These are phyloP conservation scores for Hypolimnas misippus DNA, from an alignment of 2,888 invertebrate genomes.

Conservation along the genomic window DNA sequence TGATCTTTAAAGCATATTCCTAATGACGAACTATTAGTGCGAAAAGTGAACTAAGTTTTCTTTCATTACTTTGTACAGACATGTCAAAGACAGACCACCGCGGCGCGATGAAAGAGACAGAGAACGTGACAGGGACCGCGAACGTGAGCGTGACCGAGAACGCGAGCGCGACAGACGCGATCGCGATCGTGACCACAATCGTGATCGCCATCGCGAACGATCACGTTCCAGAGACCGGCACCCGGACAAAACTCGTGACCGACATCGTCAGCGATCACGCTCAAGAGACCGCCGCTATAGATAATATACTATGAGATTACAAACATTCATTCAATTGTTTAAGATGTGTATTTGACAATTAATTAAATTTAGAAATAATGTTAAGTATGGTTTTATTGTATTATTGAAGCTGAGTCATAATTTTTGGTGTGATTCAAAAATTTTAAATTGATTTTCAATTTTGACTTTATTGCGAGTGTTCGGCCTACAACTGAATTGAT, in stretches of 20 bases:
- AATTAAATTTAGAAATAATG: slow-evolving; percentile 60
- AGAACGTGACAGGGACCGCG: slow-evolving; percentile 62
- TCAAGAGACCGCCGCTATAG: slow-evolving; percentile 73
- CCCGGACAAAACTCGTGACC: slow-evolving; percentile 58
- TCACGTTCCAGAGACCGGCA: slow-evolving; percentile 49
- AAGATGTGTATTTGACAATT: slow-evolving; percentile 55
- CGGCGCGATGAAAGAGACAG: slow-evolving; percentile 70
- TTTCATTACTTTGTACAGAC: slow-evolving; percentile 70
- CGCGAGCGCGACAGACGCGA: slow-evolving; percentile 48
- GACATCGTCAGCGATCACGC: slow-evolving; percentile 62
- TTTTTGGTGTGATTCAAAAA: not conserved
- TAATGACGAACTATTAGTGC: too few species aligned
- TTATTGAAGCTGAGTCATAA: not conserved
- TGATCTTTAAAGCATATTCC: too few species aligned
- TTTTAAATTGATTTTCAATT: too few species aligned
- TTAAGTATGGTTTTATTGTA: slow-evolving; percentile 47
- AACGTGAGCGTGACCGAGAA: slow-evolving; percentile 61
- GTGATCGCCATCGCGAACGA: slow-evolving; percentile 47
- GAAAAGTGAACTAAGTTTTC: too few species aligned
- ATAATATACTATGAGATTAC: slow-evolving; percentile 60
- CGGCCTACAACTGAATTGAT: too few species aligned
- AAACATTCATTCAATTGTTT: slow-evolving; percentile 45
- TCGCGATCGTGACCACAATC: slow-evolving; percentile 51
- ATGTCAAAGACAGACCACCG: slow-evolving; percentile 67
- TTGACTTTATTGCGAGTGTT: too few species aligned